These are phyloP conservation scores for Holotrichia oblita DNA, from an alignment of 1,140 invertebrate genomes.

Conservation along the genomic window DNA sequence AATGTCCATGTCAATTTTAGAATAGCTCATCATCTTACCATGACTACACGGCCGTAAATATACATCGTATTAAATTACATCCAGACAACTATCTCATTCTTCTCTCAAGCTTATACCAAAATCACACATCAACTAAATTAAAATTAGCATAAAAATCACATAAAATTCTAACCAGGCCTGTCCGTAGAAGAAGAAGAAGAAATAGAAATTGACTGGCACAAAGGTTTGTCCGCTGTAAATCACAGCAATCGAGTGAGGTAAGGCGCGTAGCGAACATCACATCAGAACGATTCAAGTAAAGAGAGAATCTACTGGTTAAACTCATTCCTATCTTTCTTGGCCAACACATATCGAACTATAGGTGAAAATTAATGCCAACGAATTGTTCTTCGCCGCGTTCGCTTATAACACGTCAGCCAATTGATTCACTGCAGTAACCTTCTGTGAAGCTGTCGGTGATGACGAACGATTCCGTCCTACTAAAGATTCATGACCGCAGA, in stretches of 20 bases:
- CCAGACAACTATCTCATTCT: constrained; percentile 40
- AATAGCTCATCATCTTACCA: neutral
- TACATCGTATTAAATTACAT: constrained; percentile 44
- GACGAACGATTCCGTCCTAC: constrained; percentile 41
- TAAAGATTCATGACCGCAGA: constrained; percentile 42
- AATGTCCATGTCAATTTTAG: neutral
- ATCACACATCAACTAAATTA: constrained; percentile 58
- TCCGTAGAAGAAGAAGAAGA: constrained; percentile 34
- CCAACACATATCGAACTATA: constrained; percentile 33
- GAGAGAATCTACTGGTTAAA: neutral
- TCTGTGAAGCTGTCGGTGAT: constrained; percentile 40
- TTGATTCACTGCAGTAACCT: constrained; percentile 42
- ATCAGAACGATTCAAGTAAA: constrained; percentile 32
- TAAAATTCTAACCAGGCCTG: constrained; percentile 49
- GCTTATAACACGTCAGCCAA: constrained; percentile 41
- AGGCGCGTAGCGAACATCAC: constrained; percentile 42
- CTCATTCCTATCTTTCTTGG: constrained; percentile 21
- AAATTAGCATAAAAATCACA: constrained; percentile 51
- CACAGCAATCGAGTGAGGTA: constrained; percentile 45
- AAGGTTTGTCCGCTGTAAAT: constrained; percentile 48
- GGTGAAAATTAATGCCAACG: constrained; percentile 18
- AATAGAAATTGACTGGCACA: constrained; percentile 50
- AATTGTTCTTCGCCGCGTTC: constrained; percentile 17
- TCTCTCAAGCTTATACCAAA: constrained; percentile 48
- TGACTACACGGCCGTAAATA: constrained; percentile 46